phyloP scores from a whole-genome alignment of 2,797 vertebrate species.

The Prionace glauca region DNA sequence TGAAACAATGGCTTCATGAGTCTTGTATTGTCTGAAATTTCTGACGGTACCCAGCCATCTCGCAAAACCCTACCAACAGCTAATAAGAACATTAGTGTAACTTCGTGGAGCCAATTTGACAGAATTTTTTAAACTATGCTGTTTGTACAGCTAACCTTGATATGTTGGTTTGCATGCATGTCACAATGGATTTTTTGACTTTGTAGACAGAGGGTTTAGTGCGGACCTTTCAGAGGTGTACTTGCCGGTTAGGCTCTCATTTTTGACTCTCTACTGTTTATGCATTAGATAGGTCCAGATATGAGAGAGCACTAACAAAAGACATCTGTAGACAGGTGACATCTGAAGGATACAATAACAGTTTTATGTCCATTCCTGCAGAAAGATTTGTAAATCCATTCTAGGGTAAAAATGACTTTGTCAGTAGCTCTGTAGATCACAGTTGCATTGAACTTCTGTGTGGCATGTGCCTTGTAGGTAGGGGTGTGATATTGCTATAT shows the following conservation, averaged over 20 bases:
- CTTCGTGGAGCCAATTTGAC: background rate
- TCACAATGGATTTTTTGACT: background rate
- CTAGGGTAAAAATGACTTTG: background rate
- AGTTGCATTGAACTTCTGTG: background rate
- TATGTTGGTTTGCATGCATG: background rate
- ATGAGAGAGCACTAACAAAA: too few relatives aligned
- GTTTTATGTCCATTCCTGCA: background rate
- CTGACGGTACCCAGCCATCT: too few relatives aligned
- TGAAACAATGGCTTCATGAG: too few relatives aligned
- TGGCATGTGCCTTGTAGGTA: background rate
- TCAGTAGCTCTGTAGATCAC: background rate
- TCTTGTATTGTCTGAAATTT: too few relatives aligned
- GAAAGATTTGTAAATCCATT: background rate
- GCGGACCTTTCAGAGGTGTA: background rate
- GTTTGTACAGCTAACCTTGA: background rate
- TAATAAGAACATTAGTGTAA: background rate
- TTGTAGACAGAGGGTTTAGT: background rate
- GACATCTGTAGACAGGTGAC: background rate
- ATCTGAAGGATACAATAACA: background rate
- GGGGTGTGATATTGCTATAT: background rate
- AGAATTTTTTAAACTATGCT: background rate
- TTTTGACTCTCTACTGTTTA: background rate
- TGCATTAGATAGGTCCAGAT: background rate
- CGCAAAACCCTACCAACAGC: too few relatives aligned
- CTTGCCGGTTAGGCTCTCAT: background rate